phyloP scores from a whole-genome alignment of 1,140 invertebrate species.

The Potamilus streckersoni region DNA sequence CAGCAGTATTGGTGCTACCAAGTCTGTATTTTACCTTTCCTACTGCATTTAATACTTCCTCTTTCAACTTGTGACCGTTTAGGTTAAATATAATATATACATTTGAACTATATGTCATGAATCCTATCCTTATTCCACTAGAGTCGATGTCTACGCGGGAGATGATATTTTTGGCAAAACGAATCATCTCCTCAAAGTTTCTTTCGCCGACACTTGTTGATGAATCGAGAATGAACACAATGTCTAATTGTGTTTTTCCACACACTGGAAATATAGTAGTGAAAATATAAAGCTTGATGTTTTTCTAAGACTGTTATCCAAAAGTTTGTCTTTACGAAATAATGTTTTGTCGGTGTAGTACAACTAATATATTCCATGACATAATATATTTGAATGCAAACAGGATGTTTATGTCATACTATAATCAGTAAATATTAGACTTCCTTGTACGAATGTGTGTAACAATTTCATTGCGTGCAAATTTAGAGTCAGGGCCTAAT shows the following conservation, averaged over 20 bases:
- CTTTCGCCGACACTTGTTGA: constrained; percentile 47
- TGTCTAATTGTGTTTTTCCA: constrained; percentile 16
- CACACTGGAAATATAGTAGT: constrained; percentile 20
- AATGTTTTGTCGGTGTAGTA: too few relatives aligned
- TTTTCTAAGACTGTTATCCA: too few relatives aligned
- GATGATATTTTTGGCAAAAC: constrained; percentile 44
- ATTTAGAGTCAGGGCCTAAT: too few relatives aligned
- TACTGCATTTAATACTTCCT: constrained; percentile 32
- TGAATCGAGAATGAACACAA: constrained; percentile 47
- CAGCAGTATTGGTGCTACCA: constrained; percentile 46
- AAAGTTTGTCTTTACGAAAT: too few relatives aligned
- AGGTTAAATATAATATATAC: constrained; percentile 41
- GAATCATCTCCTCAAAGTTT: constrained; percentile 42
- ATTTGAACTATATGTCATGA: constrained; percentile 37
- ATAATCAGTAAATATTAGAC: too few relatives aligned
- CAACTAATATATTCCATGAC: too few relatives aligned
- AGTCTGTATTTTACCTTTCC: constrained; percentile 40
- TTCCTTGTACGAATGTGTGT: too few relatives aligned
- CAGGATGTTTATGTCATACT: too few relatives aligned
- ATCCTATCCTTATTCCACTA: constrained; percentile 36
- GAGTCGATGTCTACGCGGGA: constrained; percentile 25
- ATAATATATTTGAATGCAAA: too few relatives aligned
- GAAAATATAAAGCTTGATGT: neutral
- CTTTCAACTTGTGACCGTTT: constrained; percentile 23
- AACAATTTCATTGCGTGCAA: too few relatives aligned